Conservation (phyloP, 2,797 vertebrate genomes). For the Cyprinodon diabolis region DNA sequence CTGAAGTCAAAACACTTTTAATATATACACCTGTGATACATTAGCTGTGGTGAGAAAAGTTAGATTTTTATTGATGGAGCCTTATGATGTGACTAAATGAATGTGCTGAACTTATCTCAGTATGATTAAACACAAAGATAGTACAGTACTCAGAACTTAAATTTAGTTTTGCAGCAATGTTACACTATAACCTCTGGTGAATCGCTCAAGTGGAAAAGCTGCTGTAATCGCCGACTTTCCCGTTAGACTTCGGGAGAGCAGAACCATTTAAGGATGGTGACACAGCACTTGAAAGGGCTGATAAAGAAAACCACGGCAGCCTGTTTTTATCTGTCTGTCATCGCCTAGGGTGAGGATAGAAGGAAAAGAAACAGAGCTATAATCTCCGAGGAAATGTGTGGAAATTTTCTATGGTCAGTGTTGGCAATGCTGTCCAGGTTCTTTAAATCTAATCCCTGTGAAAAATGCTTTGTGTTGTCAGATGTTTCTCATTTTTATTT, state of each 20-base stretch:
- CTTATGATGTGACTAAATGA: conserved; percentile 29
- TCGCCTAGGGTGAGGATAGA: background rate
- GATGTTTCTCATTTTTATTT: too few relatives aligned
- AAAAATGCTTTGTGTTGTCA: background rate
- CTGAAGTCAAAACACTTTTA: background rate
- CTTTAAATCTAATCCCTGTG: background rate
- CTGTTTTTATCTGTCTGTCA: background rate
- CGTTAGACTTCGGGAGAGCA: background rate
- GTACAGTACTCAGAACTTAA: background rate
- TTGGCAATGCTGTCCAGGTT: background rate
- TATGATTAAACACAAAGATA: conserved; percentile 9
- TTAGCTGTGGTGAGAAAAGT: conserved; percentile 22
- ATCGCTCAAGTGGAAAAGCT: background rate
- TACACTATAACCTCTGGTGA: background rate
- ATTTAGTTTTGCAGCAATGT: conserved; percentile 2
- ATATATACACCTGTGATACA: conserved; percentile 11
- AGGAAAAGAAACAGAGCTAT: background rate
- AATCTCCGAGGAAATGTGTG: background rate
- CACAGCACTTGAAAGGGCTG: background rate
- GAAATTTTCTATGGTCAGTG: background rate
- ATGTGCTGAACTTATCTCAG: conserved; percentile 9
- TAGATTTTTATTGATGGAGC: background rate
- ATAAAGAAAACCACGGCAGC: background rate
- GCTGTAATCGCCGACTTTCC: background rate
- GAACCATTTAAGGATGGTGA: conserved; percentile 4